Evolutionary conservation across 2,113 vertebrate species (phyloP), one percentile per base, ranked within the genome.

Genomic region (Anas platyrhynchos): DNA sequence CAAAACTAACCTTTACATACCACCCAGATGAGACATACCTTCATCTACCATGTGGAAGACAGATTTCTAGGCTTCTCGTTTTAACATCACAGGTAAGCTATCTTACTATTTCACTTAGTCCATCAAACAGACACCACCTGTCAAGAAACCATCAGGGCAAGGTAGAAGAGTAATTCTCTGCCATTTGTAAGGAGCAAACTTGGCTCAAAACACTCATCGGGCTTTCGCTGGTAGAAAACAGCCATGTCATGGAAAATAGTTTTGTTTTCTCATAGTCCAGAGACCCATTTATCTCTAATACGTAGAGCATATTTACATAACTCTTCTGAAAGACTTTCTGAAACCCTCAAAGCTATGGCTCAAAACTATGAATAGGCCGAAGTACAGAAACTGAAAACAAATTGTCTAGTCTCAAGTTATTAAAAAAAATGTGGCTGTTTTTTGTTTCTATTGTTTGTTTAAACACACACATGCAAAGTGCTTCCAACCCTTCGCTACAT

Each of bases 231-330:
- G 46, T 46, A 81, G 16, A 83, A 31, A 90, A 63, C 34, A 93
- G 44, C 43, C 44, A 32, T 7, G 18, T 8, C 29, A 89, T 3
- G 16, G 54, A 36, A 85, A 44, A 79, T 11, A 36, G 5, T 79
- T 86, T 68, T 41, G 38, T 29, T n/a, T 80, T 88, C 94, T 80
- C 55, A 74, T 48, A 91, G 63, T 17, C n/a, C n/a, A 16, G 16
- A 63, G 18, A 32, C 2, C 6, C n/a, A 59, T 36, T 83, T 83
- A 48, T 32, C 31, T 75, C 50, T 44, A 71, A 80, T 6, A 67
- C 1, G 4, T 11, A 74, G 6, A 48, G 32, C 0, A 0, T 26
- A 66, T 80, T 85, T 73, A 68, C n/a, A 62, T 5, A 58, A 18
- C 11, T 13, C 17, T 82, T 80, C 85, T 65, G 56, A 54, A 78